Percentiles rank a stretch among this genome's conserved stretches.
Conservation (phyloP, 2,888 invertebrate species). For the Keiferia lycopersicella region DNA sequence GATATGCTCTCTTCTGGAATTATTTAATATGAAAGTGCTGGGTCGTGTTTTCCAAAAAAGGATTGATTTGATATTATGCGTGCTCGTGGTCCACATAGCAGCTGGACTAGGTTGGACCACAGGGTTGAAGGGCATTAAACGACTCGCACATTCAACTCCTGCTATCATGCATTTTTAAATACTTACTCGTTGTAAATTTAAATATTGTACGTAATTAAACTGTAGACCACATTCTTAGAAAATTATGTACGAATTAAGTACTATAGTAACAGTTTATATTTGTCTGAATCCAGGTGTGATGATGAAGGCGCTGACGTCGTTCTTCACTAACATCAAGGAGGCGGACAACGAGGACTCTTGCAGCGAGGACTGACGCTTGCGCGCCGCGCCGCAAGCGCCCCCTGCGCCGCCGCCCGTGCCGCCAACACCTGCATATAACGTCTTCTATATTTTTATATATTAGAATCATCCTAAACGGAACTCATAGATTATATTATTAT, state of each 20-base stretch:
- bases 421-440: conserved; percentile 45
- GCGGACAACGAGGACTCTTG: conserved; percentile 83
- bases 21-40: no score
- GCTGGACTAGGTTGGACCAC: no score
- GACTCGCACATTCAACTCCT: no score
- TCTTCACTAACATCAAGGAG: conserved; percentile 86
- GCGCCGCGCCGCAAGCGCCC: conserved; percentile 40
- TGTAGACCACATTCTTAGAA: no score
- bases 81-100: no score
- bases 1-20: no score
- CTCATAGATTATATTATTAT: conserved; percentile 55
- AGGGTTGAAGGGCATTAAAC: no score
- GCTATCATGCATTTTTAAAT: no score
- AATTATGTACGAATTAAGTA: not conserved
- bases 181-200: no score
- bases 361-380: conserved; percentile 74
- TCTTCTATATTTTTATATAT: conserved; percentile 67
- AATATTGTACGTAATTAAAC: no score
- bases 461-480: conserved; percentile 57
- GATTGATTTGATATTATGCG: no score
- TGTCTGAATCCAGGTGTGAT: conserved; percentile 81
- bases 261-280: not conserved
- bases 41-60: no score
- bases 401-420: conserved; percentile 36
- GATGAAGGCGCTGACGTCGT: conserved; percentile 86